Evolutionary conservation across 1,140 invertebrate species (phyloP).

Genomic region (Anastatus disparis): DNA sequence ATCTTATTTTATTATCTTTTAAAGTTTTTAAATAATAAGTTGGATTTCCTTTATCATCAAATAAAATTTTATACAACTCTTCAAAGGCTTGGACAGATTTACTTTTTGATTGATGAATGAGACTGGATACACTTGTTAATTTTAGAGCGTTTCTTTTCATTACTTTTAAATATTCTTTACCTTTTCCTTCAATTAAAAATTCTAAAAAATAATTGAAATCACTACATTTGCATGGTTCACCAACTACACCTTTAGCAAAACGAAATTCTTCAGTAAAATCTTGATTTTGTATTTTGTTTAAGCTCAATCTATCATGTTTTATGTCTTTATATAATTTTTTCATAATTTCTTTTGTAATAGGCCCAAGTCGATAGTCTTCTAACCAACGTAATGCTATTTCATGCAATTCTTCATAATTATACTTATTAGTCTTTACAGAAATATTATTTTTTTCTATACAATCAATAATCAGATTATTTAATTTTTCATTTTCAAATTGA

Average conservation of each 20-base stretch:
- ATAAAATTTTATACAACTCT: slow-evolving; percentile 43
- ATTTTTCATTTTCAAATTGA: no score
- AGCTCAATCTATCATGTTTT: no score
- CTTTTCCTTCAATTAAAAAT: slow-evolving; percentile 5
- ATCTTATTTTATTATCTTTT: slow-evolving; percentile 33
- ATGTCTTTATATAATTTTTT: no score
- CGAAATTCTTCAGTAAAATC: no score
- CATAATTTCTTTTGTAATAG: no score
- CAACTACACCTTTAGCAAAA: background rate
- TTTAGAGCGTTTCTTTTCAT: slow-evolving; percentile 11
- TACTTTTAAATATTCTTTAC: background rate
- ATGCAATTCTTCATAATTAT: no score
- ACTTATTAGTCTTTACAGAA: no score
- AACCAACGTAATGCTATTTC: no score
- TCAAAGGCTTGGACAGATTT: slow-evolving; percentile 7
- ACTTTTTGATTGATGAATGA: slow-evolving; percentile 37
- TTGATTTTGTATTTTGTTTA: no score
- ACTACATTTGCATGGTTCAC: background rate
- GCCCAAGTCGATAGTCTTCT: no score
- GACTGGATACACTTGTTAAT: background rate
- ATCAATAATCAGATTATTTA: no score
- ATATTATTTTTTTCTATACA: no score
- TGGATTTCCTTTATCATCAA: slow-evolving; percentile 45
- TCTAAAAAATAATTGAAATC: background rate
- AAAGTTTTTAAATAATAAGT: slow-evolving; percentile 41